Conservation (phyloP, 2,113 vertebrate species). For the Spilogale gracilis region DNA sequence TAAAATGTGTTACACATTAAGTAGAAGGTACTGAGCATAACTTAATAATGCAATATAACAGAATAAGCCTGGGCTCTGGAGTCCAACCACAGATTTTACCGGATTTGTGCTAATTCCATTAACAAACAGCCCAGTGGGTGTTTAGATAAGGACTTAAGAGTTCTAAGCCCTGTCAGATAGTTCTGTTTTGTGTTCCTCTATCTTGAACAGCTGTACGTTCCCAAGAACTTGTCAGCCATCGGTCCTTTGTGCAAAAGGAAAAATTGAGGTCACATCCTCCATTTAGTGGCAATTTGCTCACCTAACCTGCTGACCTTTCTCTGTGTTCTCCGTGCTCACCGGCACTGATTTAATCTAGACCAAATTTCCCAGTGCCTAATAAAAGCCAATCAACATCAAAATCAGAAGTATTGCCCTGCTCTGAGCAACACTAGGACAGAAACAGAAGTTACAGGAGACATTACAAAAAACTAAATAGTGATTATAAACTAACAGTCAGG, state of each 20-base stretch:
- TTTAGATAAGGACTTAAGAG: slow-evolving; percentile 29
- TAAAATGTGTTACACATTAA: slow-evolving; percentile 45
- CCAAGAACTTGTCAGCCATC: slow-evolving; percentile 42
- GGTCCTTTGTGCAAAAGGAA: slow-evolving; percentile 37
- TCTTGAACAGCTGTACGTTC: slow-evolving; percentile 56
- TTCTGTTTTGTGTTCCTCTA: slow-evolving; percentile 1
- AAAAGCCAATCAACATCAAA: slow-evolving; percentile 63
- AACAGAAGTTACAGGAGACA: slow-evolving; percentile 50
- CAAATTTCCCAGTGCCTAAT: slow-evolving; percentile 55
- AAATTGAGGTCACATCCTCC: slow-evolving; percentile 71
- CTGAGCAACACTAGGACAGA: slow-evolving; percentile 60
- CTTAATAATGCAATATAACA: slow-evolving; percentile 41
- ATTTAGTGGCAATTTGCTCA: slow-evolving; percentile 67
- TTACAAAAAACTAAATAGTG: slow-evolving; percentile 60
- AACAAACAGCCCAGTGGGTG: slow-evolving; percentile 31
- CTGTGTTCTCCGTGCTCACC: background rate
- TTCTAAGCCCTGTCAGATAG: background rate
- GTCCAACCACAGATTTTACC: slow-evolving; percentile 29
- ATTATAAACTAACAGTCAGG: slow-evolving; percentile 49
- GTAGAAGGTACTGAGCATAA: slow-evolving; percentile 17
- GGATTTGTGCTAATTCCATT: slow-evolving; percentile 41
- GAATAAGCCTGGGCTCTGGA: background rate
- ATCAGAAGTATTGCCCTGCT: background rate
- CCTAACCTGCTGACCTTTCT: slow-evolving; percentile 66
- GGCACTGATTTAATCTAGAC: slow-evolving; percentile 59